Conservation (phyloP, 1,140 invertebrate species). For the Anoplophora glabripennis region DNA sequence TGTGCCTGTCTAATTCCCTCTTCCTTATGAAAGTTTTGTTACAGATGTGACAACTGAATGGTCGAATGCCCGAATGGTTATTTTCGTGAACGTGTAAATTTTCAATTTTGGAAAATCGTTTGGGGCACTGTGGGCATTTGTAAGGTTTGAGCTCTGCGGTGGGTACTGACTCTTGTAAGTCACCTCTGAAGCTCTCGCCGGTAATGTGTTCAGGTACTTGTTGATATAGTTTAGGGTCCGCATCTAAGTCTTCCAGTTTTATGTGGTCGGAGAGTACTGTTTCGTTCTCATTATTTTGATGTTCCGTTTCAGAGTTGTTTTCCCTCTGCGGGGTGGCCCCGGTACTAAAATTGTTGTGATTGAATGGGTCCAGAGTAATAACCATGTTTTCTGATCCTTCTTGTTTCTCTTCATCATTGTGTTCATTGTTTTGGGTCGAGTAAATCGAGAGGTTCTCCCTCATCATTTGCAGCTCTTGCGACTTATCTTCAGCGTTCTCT, state of each 20-base stretch:
- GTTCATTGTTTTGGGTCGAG: constrained; percentile 16
- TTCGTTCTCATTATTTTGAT: no score
- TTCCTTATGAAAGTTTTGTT: constrained; percentile 62
- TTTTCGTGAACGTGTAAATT: constrained; percentile 38
- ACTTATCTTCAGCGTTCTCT: constrained; percentile 39
- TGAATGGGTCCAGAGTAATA: constrained; percentile 58
- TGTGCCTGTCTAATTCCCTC: constrained; percentile 62
- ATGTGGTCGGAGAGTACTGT: no score
- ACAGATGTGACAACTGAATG: constrained; percentile 58
- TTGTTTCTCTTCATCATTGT: constrained; percentile 13
- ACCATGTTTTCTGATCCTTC: constrained; percentile 54
- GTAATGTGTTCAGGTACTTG: no score
- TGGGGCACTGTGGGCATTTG: constrained; percentile 54
- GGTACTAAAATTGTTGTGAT: constrained; percentile 37
- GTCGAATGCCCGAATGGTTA: constrained; percentile 34
- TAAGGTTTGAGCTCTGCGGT: constrained; percentile 24
- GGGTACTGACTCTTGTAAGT: no score
- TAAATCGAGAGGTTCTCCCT: constrained; percentile 31
- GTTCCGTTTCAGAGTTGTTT: constrained; percentile 17
- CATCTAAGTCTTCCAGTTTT: no score
- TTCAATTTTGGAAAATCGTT: constrained; percentile 52
- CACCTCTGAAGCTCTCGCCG: no score
- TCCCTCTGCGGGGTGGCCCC: constrained; percentile 23
- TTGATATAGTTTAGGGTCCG: no score
- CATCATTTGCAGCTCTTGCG: constrained; percentile 38